Evolutionary conservation across 2,113 vertebrate species (phyloP), one percentile per base, ranked within the genome.

Genomic region (Megaptera novaeangliae): DNA sequence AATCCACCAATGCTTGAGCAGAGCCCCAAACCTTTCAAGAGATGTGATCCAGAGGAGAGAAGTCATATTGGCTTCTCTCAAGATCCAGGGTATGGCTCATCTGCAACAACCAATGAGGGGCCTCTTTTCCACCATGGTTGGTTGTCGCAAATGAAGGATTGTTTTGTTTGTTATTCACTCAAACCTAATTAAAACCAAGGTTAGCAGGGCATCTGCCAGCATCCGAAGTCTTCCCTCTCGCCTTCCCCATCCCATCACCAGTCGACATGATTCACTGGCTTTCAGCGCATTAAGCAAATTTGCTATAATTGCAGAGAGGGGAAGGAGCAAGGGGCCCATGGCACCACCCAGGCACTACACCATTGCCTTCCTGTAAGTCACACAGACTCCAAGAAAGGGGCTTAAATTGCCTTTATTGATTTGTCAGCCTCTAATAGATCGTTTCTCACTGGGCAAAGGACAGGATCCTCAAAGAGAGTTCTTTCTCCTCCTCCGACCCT

Each of bases 171-270:
- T 88, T 98, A 92, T 69, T 95, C 96, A 96, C 97, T 96, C 94
- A 97, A 97, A 95, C 61, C 95, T 98, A 98, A 98, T 97, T 98
- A 97, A 98, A 98, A 93, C 80, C 81, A 77, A 97, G 97, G 97
- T 98, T 97, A 98, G 89, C 72, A 86, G 96, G 98, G 97, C 97
- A 97, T 91, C 95, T 98, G 95, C 95, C 80, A 95, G 95, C 64
- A 94, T 52, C 92, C 10, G 23, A 84, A 9, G 23, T 96, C 92
- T 77, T 95, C 77, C 44, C 86, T 88, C 69, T 95, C 21, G 25
- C 71, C 89, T 91, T 97, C 64, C 11, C 46, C 41, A 44, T 9
- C 64, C 83, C 61, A 95, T 96, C 97, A 94, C 64, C 63, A 86
- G 84, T 92, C 23, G 34, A 86, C 69, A 41, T 93, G 87, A 98